phyloP scores from a whole-genome alignment of 2,113 vertebrate species.

The Rhadina sibilatrix region DNA sequence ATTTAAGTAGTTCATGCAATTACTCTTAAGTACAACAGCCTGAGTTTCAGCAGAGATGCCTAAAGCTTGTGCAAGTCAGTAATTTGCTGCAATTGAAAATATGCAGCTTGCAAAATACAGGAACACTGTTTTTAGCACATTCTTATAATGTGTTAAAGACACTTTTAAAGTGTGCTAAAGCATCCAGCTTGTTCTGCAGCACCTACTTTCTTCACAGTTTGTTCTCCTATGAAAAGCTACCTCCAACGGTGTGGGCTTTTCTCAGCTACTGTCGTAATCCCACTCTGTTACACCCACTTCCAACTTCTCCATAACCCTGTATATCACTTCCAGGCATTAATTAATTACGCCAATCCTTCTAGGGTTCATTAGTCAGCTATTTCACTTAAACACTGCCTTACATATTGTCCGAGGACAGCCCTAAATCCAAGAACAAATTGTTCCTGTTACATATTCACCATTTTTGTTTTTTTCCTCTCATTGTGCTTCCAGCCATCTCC shows the following conservation, averaged over 20 bases:
- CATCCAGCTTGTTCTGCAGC: neutral
- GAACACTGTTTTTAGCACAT: neutral
- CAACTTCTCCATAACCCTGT: neutral
- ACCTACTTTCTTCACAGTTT: neutral
- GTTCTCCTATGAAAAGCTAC: neutral
- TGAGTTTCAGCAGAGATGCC: neutral
- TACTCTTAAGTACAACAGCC: neutral
- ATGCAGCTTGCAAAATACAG: neutral
- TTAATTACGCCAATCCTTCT: neutral
- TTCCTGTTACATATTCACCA: neutral
- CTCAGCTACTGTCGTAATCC: neutral
- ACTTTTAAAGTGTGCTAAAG: neutral
- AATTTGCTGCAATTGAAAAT: constrained; percentile 1
- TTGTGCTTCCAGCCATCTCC: constrained; percentile 44
- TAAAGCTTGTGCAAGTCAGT: neutral
- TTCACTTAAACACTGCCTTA: neutral
- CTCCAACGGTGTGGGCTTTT: neutral
- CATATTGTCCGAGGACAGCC: neutral
- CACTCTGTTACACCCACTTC: neutral
- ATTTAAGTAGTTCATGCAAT: neutral
- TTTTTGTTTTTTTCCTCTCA: neutral
- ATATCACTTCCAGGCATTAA: neutral
- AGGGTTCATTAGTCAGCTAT: neutral
- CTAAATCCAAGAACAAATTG: constrained; percentile 55
- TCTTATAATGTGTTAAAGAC: neutral